Percentiles rank a stretch among this genome's conserved stretches.
Conservation (phyloP, 2,797 vertebrate genomes). For the Catamblyrhynchus diadema region DNA sequence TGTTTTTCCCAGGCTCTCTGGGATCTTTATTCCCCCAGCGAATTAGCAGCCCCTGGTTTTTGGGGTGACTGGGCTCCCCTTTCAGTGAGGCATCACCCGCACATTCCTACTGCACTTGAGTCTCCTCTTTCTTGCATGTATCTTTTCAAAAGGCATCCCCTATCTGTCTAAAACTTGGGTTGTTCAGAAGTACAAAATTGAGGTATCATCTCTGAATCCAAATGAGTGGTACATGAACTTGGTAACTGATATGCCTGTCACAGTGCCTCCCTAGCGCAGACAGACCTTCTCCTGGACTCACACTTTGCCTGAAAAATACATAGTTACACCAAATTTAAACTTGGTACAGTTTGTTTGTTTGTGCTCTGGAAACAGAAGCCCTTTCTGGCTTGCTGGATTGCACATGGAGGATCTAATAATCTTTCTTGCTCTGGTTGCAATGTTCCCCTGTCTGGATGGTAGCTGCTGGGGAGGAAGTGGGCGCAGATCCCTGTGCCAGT, state of each 20-base stretch:
- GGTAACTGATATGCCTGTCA: rapidly evolving
- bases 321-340: not conserved
- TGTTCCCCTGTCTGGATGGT: not conserved
- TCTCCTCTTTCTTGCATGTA: not conserved
- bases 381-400: not conserved
- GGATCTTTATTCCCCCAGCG: slow-evolving; percentile 39
- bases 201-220: not conserved
- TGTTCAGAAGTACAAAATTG: not conserved
- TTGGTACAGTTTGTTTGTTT: not conserved
- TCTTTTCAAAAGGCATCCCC: not conserved
- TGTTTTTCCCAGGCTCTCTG: slow-evolving; percentile 69
- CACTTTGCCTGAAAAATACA: not conserved
- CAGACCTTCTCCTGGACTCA: not conserved
- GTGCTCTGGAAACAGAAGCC: not conserved
- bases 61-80: not conserved
- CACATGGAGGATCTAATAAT: not conserved
- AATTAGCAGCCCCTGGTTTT: slow-evolving; percentile 40
- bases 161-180: not conserved
- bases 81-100: not conserved
- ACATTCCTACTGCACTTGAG: not conserved
- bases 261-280: not conserved
- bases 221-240: not conserved
- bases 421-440: not conserved
- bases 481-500: not conserved
- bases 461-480: not conserved